Percentiles rank a stretch among this genome's conserved stretches.
phyloP scores from a whole-genome alignment of 2,888 invertebrate species.

The Apotomis turbidana region DNA sequence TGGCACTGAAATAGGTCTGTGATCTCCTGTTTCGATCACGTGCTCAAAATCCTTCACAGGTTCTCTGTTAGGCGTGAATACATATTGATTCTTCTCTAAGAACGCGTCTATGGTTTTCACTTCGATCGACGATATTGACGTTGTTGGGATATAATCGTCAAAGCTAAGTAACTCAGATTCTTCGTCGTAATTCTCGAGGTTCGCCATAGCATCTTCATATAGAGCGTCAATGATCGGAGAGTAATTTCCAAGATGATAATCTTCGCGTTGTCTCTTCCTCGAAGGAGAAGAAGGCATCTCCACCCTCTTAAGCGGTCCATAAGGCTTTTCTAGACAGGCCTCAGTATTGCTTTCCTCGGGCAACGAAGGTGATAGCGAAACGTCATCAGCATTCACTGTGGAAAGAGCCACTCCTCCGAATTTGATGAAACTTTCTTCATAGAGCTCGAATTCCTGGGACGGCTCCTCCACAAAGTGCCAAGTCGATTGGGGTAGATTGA shows the following conservation, averaged over 20 bases:
- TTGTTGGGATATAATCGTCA: conserved; percentile 1
- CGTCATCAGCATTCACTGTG: neutral
- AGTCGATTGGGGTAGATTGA: too few species aligned
- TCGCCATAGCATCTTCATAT: neutral
- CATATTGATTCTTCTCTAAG: too few species aligned
- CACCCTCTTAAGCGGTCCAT: conserved; percentile 4
- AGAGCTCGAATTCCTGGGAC: neutral
- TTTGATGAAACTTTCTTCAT: conserved; percentile 9
- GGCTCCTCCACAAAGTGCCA: too few species aligned
- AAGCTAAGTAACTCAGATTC: neutral
- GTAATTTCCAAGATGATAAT: too few species aligned
- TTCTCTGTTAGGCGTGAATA: too few species aligned
- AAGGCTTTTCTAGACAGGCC: neutral
- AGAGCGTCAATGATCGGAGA: conserved; percentile 2
- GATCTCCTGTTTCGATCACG: too few species aligned
- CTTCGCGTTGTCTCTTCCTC: too few species aligned
- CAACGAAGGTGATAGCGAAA: conserved; percentile 4
- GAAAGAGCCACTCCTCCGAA: neutral
- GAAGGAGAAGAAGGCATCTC: neutral
- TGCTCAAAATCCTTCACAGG: too few species aligned
- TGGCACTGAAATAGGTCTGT: too few species aligned
- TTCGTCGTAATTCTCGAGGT: conserved; percentile 5
- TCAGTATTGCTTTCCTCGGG: conserved; percentile 8
- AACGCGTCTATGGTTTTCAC: neutral
- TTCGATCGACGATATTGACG: conserved; percentile 7